Evolutionary conservation across 2,888 invertebrate genomes (phyloP), one percentile per base, ranked within the genome.

Genomic region (Latrodectus elegans): DNA sequence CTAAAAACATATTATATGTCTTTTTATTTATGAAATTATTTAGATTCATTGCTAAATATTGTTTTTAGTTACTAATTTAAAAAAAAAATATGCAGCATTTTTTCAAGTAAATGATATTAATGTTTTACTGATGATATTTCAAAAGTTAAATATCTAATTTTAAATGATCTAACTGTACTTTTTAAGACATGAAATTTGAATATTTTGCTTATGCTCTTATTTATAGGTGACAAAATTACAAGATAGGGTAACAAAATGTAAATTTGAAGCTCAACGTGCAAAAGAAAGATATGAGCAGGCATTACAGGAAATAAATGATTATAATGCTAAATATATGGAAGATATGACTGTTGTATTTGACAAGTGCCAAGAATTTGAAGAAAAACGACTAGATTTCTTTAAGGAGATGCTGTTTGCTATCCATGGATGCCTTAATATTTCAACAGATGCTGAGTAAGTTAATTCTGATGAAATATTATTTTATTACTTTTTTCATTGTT

Each of bases 241-340:
- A 92, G 99, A 99, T 92, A 95, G 98, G 90, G 97, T 98, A 68
- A 95, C 96, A 90, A 98, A 97, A 93, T 96, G 97, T 90, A 97
- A 97, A 92, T 97, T 97, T 91, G 98, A 99, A 92, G 98, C 98
- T n/a, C 95, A 96, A 91, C 96, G 95, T 92, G 95, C 96, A 90
- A 95, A 96, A 91, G 98, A 98, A 91, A 97, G 97, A 92, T 99
- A 99, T 92, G 97, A 98, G 91, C 94, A 96, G 89, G 95, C 98
- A 0, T 93, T 99, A 79, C 95, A 96, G 89, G 99, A 99, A 94
- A 96, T 99, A 91, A 97, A 97, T 91, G 95, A 95, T 90, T 97
- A 97, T 93, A 99, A 99, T 94, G 97, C 99, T 14, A 97, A 98
- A 92, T 99, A 99, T 92, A 97, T 99, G 94, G 99, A 98, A 93